A percentile compares a stretch with the other conserved stretches of the same genome.
phyloP scores from a whole-genome alignment of 2,797 vertebrate genomes.

The Apogon talboti region DNA sequence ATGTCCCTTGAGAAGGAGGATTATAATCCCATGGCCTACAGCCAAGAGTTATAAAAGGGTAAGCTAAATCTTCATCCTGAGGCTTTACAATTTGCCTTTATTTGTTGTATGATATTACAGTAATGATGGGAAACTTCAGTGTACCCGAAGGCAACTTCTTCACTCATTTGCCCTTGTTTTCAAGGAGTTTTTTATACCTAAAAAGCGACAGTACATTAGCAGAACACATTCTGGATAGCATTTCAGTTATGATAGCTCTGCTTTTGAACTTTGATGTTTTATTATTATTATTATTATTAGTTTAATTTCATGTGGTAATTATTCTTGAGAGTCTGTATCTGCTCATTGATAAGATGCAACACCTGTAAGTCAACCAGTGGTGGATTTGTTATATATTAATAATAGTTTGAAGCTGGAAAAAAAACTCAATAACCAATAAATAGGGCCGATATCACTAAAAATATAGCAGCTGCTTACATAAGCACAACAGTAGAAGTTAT shows the following conservation, averaged over 20 bases:
- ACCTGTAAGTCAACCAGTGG: too few relatives aligned
- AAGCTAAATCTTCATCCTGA: constrained; percentile 28
- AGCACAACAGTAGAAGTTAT: too few relatives aligned
- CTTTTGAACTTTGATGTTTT: too few relatives aligned
- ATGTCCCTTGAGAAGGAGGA: constrained; percentile 47
- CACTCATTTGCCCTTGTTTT: constrained; percentile 14
- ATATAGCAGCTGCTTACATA: too few relatives aligned
- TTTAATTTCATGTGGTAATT: too few relatives aligned
- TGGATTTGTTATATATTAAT: too few relatives aligned
- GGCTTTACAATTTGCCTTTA: constrained; percentile 28
- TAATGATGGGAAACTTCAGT: constrained; percentile 41
- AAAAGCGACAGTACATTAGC: constrained; percentile 10
- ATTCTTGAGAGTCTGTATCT: too few relatives aligned
- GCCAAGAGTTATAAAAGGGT: constrained; percentile 44
- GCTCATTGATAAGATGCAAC: too few relatives aligned
- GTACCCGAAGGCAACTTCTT: constrained; percentile 22
- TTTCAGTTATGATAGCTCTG: background rate
- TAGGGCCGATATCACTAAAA: too few relatives aligned
- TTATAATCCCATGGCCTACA: constrained; percentile 60
- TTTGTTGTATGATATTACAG: constrained; percentile 36
- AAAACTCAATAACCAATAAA: too few relatives aligned
- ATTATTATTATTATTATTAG: too few relatives aligned
- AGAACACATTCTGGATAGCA: background rate
- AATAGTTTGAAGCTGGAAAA: too few relatives aligned
- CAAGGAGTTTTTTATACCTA: background rate